Evolutionary conservation across 2,888 invertebrate genomes (phyloP), one percentile per base, ranked within the genome.

Genomic region (Stictocephala bisonia): DNA sequence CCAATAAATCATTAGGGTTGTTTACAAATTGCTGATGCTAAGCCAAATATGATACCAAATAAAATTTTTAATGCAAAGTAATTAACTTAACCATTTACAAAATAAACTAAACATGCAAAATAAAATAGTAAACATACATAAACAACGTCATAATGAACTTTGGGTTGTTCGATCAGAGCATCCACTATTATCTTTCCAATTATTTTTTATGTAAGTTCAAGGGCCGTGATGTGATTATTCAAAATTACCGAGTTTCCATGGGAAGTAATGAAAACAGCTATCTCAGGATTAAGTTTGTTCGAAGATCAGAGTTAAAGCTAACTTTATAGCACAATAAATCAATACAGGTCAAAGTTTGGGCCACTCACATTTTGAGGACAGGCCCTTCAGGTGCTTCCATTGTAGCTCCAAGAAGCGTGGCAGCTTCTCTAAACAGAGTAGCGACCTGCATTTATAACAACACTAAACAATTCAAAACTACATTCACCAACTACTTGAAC

Each of bases 391-490:
- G 80, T 56, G 81, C 80, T 78, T 83, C 87, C 86, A 87, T 89
- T 79, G 88, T 87, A 82, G 89, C 89, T 81, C 89, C 89, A 82
- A 89, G 85, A 83, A 90, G 86, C 82, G 88, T 89, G 83, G 89
- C 87, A 83, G 89, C 88, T 86, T 90, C 90, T 82, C 89, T 87
- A 83, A 90, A 90, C 83, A 89, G 84, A 84, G 89, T 89, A 82
- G 89, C 89, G 84, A 90, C 89, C 87, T 90, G 90, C 89, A 89
- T 90, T 83, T 74, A 73, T 58, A 72, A 75, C 67, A 73, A 66
- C 56, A 71, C 72, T 71, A 15, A 76, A 76, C 75, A 72, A 69
- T 20, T 53, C 64, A 73, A 64, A 76, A 75, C 48, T 73, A 74
- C 72, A 74, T 74, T 73, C 71, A 40, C 40, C 41, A 13, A 68